Evolutionary conservation across 2,888 invertebrate species (phyloP).

Genomic region (Noctuana brunneofusca): DNA sequence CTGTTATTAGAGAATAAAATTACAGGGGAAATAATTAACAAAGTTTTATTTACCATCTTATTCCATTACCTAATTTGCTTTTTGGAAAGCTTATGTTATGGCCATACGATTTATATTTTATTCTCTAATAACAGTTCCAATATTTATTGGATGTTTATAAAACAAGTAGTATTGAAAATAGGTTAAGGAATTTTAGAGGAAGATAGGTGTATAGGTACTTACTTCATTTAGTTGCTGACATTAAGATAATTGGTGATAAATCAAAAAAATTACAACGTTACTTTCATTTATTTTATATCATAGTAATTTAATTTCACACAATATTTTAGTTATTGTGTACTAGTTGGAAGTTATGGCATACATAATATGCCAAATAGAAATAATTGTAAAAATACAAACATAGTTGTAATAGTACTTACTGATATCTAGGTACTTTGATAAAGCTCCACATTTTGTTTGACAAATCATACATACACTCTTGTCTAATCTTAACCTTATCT

Average conservation of each 20-base stretch:
- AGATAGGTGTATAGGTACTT: no score
- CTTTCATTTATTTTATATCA: constrained; percentile 77
- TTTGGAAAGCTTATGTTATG: no score
- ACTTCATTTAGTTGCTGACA: no score
- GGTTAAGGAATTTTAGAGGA: no score
- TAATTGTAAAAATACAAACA: constrained; percentile 82
- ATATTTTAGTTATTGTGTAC: constrained; percentile 69
- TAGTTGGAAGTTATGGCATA: constrained; percentile 68
- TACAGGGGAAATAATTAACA: no score
- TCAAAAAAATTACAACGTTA: constrained; percentile 57
- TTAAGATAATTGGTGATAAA: background rate
- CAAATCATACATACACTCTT: constrained; percentile 81
- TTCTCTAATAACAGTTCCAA: no score
- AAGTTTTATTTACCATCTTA: no score
- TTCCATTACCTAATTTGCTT: no score
- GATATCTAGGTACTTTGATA: constrained; percentile 81
- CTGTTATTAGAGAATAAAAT: no score
- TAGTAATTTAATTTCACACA: constrained; percentile 77
- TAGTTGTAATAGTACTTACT: constrained; percentile 72
- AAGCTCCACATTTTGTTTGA: constrained; percentile 82
- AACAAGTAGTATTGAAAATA: no score
- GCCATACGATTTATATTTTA: no score
- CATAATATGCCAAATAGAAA: constrained; percentile 65
- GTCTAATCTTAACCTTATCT: constrained; percentile 68
- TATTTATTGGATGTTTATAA: no score